Evolutionary conservation across 2,113 vertebrate species (phyloP).

Genomic region (Neogobius melanostomus): DNA sequence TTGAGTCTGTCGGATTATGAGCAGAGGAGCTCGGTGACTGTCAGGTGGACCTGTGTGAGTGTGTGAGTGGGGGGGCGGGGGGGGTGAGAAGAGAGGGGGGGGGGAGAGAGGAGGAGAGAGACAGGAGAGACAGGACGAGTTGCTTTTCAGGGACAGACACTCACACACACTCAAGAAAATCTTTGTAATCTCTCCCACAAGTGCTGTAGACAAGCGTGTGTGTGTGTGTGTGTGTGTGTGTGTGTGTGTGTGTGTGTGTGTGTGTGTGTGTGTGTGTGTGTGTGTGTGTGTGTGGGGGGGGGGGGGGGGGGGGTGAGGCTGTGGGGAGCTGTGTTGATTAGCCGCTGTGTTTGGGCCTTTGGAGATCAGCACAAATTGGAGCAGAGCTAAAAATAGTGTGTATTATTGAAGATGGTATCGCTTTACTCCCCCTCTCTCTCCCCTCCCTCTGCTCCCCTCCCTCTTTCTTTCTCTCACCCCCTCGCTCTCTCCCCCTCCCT

Average conservation of each 20-base stretch:
- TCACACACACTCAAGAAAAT: too few species aligned
- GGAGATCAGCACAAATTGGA: conserved; percentile 55
- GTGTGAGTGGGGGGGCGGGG: neutral
- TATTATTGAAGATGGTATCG: conserved; percentile 37
- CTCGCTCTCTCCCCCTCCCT: neutral
- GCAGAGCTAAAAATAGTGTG: conserved; percentile 59
- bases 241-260: neutral
- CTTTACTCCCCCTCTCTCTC: neutral
- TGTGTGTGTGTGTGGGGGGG: neutral
- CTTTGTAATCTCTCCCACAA: too few species aligned
- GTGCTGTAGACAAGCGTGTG: neutral
- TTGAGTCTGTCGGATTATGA: neutral
- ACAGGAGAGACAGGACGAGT: too few species aligned
- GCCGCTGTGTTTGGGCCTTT: conserved; percentile 51
- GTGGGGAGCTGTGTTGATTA: conserved; percentile 38
- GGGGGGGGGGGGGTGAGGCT: neutral
- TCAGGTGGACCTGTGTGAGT: neutral
- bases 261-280: neutral
- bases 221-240: neutral
- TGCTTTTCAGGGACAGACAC: too few species aligned
- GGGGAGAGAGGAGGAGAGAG: too few species aligned
- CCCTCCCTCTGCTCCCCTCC: neutral
- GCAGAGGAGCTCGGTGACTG: neutral
- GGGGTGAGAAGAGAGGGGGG: neutral
- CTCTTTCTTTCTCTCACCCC: neutral